Evolutionary conservation across 30 jellyfish, hydroid and myxozoan genomes (phyloP).

Genomic region (Chrysaora quinquecirrha): DNA sequence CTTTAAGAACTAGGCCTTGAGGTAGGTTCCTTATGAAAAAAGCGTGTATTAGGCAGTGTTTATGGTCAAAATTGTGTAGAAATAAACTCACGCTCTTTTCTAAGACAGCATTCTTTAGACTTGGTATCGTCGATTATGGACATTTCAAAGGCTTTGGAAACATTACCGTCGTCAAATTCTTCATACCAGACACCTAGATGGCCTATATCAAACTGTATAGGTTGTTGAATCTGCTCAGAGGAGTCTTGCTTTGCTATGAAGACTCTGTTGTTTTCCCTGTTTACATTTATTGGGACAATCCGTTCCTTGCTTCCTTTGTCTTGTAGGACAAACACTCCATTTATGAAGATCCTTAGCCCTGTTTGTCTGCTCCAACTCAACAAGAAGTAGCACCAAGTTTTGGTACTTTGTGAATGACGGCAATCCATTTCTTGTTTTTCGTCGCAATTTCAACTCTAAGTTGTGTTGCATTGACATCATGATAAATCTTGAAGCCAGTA

Average conservation of each 20-base stretch:
- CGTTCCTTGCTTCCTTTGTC: slow-evolving; percentile 43
- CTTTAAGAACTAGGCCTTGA: no score
- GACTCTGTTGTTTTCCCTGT: slow-evolving; percentile 39
- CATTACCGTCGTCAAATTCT: slow-evolving; percentile 43
- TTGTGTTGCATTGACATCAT: slow-evolving; percentile 61
- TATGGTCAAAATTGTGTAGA: no score
- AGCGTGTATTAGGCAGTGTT: no score
- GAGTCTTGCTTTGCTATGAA: slow-evolving; percentile 77
- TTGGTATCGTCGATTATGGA: slow-evolving; percentile 25
- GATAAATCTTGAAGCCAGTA: slow-evolving; percentile 74
- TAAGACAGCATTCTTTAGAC: slow-evolving; percentile 57
- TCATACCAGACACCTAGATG: slow-evolving; percentile 87
- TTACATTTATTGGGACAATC: neutral
- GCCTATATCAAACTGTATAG: slow-evolving; percentile 73
- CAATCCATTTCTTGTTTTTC: slow-evolving; percentile 59
- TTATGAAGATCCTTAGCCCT: slow-evolving; percentile 70
- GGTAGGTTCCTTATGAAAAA: no score
- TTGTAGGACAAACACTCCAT: slow-evolving; percentile 66
- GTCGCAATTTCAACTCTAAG: slow-evolving; percentile 75
- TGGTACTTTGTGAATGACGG: slow-evolving; percentile 76
- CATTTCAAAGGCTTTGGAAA: slow-evolving; percentile 42
- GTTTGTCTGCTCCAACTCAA: slow-evolving; percentile 77
- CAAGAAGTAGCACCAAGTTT: slow-evolving; percentile 82
- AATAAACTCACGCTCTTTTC: neutral
- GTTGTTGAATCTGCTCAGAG: slow-evolving; percentile 2